Percentiles rank a stretch among this genome's conserved stretches.
Conservation (phyloP, 2,113 vertebrate species). For the Ceuthmochares aereus region DNA sequence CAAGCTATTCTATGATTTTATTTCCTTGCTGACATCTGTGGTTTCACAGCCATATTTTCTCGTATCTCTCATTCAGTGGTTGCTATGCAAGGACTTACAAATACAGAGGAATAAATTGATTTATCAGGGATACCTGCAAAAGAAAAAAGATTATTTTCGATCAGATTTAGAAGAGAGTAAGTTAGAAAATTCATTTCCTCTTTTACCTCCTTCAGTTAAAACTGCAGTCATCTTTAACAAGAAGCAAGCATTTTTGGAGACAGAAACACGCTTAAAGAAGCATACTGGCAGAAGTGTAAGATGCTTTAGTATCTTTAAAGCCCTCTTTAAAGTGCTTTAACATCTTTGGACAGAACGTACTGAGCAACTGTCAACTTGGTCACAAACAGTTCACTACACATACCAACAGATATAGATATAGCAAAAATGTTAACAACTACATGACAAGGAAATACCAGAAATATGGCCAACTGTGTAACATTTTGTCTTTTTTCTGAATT, state of each 20-base stretch:
- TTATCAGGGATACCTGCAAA: background rate
- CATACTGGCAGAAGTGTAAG: background rate
- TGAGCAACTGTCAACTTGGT: background rate
- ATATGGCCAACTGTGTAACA: background rate
- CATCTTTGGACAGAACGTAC: background rate
- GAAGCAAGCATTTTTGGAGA: background rate
- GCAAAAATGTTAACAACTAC: background rate
- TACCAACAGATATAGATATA: background rate
- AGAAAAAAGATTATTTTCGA: background rate
- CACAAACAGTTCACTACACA: background rate
- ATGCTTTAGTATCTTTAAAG: background rate
- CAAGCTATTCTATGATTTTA: background rate
- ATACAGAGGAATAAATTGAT: background rate
- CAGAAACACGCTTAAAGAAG: background rate
- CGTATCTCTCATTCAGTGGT: background rate
- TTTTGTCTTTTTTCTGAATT: background rate
- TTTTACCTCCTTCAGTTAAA: background rate
- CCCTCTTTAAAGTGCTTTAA: background rate
- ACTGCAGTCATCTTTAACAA: background rate
- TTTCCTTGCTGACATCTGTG: slow-evolving; percentile 22
- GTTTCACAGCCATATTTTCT: background rate
- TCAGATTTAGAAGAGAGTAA: background rate
- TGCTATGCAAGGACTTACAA: background rate
- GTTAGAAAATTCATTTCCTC: background rate
- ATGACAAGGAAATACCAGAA: background rate